Base-by-base conservation (phyloP, 2,888 invertebrate species). In the Pilophorus perplexus region DNA sequence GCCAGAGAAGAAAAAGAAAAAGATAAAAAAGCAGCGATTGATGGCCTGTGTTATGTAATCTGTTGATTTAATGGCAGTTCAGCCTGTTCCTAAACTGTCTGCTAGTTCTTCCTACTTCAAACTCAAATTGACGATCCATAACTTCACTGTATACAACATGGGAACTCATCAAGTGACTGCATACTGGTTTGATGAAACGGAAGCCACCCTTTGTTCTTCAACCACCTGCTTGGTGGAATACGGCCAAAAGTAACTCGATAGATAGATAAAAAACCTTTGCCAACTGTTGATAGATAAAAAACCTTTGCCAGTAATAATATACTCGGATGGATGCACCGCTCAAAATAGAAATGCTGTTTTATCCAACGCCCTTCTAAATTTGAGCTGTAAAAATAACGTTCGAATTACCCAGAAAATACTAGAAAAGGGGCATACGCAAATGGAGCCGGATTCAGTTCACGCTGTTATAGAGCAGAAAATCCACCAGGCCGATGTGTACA, bases 141-240 rank as follows among this genome's bases (percentile, higher is more conserved):
- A 60, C 60, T 40, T 60, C 42, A 20, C 25, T 12, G 60, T 66
- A 12, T 66, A 57, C 27, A 42, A 66, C 40, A 23, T 66, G 57
- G 20, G 1, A 1, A 66, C 55, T 6, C 55, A 28, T 4, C 59
- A 66, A 14, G 40, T 18, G 3, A 57, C 28, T 46, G 48, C 37
- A 2, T 66, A 60, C 38, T 66, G 66, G 66, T 66, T 66, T 46
- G 66, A 66, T 25, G 66, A 66, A 33, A 38, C 66, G 10, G 27
- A 57, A 27, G 33, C 59, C 3, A 20, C 23, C 3, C 48, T 66
- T n/a, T 28, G 20, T 14, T 18, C 66, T n/a, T 16, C 57, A 12
- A 66, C 66, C 1, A 27, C 46, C 2, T 62, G 23, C 28, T 6
- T 62, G 8, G 3, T 12, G 2, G 25, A 44, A 3, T 62, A 62